phyloP scores from a whole-genome alignment of 2,888 invertebrate species.

The Andrena flavipes region DNA sequence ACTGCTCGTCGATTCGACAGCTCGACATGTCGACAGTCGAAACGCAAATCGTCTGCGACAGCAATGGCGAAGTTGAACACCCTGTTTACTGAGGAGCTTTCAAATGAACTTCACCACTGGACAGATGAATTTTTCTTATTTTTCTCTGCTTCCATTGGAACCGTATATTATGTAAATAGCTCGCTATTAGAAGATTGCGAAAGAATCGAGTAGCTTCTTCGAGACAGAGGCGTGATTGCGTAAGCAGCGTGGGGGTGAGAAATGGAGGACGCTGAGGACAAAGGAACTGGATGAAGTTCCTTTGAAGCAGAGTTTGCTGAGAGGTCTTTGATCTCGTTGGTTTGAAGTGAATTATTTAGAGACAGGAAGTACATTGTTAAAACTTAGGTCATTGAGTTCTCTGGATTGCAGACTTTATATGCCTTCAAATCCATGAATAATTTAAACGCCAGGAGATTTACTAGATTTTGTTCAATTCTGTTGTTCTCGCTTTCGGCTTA shows the following conservation, averaged over 20 bases:
- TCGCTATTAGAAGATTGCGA: slow-evolving; percentile 25
- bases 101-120: background rate
- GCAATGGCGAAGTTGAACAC: background rate
- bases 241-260: background rate
- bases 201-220: background rate
- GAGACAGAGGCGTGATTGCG: background rate
- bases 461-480: too few species aligned
- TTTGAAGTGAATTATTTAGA: too few species aligned
- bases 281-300: background rate
- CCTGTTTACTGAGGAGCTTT: background rate
- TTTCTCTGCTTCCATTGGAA: background rate
- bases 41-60: background rate
- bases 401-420: too few species aligned
- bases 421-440: too few species aligned
- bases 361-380: too few species aligned
- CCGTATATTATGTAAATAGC: slow-evolving; percentile 16
- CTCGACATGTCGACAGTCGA: background rate
- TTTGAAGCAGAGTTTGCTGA: too few species aligned
- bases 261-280: background rate
- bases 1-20: background rate
- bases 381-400: too few species aligned
- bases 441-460: too few species aligned
- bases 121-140: background rate
- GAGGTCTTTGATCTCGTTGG: too few species aligned
- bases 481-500: too few species aligned